These are phyloP conservation scores for Montipora sp. DNA, from an alignment of 64 coral and sea anemone genomes.

Conservation along the genomic window DNA sequence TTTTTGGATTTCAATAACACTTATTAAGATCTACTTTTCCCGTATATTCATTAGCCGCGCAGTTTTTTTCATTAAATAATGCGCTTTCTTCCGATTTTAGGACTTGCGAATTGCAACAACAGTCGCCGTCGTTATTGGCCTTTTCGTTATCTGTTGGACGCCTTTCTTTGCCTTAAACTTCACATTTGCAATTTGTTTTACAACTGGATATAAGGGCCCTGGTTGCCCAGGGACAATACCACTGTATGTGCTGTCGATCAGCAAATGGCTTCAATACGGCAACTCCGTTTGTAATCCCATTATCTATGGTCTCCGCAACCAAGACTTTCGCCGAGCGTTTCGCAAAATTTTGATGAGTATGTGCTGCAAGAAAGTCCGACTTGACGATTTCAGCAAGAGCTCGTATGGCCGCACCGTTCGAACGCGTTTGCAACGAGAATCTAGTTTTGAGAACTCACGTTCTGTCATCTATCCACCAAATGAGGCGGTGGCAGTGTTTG, in stretches of 20 bases:
- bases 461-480: conserved; percentile 68
- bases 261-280: conserved; percentile 79
- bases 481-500: conserved; percentile 43
- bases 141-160: conserved; percentile 71
- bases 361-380: conserved; percentile 64
- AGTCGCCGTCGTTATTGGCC: conserved; percentile 83
- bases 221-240: neutral
- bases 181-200: conserved; percentile 38
- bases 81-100: conserved; percentile 14
- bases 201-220: neutral
- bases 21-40: too few relatives aligned
- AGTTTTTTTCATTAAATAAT: too few relatives aligned
- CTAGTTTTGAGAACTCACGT: conserved; percentile 75
- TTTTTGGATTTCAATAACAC: too few relatives aligned
- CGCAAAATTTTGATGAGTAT: conserved; percentile 72
- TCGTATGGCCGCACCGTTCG: conserved; percentile 39
- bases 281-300: conserved; percentile 85
- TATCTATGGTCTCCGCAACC: conserved; percentile 84
- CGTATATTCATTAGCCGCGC: too few relatives aligned
- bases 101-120: conserved; percentile 90
- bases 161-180: conserved; percentile 79
- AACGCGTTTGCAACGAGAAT: conserved; percentile 52
- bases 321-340: conserved; percentile 79
- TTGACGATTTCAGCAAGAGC: conserved; percentile 63
- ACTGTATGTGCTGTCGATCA: neutral